phyloP scores from a whole-genome alignment of 2,113 vertebrate species.

The Heterotilapia buettikoferi region DNA sequence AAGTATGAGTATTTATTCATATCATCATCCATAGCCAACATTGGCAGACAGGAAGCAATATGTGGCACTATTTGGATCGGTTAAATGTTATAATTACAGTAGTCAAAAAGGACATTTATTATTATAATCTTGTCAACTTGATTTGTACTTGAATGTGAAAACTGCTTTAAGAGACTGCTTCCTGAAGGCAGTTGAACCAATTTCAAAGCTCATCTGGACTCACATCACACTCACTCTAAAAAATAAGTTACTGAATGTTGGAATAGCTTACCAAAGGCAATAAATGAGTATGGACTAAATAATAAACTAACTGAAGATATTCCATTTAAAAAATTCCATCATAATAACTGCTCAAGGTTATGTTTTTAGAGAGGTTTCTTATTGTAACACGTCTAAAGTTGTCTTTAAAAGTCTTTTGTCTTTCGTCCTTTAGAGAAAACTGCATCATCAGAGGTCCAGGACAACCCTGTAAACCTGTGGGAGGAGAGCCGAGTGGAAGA shows the following conservation, averaged over 20 bases:
- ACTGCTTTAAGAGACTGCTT: background rate
- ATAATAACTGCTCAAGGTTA: background rate
- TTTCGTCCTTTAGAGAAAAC: conserved; percentile 71
- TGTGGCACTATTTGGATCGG: background rate
- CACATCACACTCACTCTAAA: background rate
- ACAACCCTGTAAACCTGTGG: conserved; percentile 74
- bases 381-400: background rate
- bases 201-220: background rate
- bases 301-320: background rate
- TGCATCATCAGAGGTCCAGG: conserved; percentile 60
- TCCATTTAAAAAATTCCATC: background rate
- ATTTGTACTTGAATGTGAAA: background rate
- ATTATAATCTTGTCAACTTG: background rate
- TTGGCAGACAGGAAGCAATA: background rate
- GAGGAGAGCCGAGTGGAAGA: conserved; percentile 83
- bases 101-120: background rate
- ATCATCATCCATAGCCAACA: background rate
- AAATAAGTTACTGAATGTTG: background rate
- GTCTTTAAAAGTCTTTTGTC: background rate
- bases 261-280: background rate
- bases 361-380: background rate
- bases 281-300: background rate
- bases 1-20: background rate
- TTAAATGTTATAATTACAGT: background rate
- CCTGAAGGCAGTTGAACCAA: background rate